phyloP scores from a whole-genome alignment of 2,113 vertebrate species.

The Phaethon lepturus region DNA sequence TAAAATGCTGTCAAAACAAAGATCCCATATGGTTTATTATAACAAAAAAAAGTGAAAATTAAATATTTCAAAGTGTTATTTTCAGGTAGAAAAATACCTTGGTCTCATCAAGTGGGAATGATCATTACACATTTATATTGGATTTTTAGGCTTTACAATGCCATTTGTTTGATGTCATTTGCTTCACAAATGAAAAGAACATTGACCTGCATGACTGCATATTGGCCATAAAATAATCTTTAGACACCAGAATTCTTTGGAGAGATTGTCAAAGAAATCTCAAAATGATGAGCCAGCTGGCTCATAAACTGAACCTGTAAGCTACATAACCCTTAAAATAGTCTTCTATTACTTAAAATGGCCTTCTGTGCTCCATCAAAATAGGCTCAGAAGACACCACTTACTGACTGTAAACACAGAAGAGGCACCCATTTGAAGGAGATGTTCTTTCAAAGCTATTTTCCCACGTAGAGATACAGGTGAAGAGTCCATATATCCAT shows the following conservation, averaged over 20 bases:
- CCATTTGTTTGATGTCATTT: constrained; percentile 60
- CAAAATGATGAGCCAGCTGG: not conserved
- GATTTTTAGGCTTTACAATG: constrained; percentile 56
- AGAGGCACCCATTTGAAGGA: not conserved
- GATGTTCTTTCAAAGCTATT: not conserved
- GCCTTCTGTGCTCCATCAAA: not conserved
- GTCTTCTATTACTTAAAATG: not conserved
- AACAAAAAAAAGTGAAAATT: not conserved
- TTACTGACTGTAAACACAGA: not conserved
- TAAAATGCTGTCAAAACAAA: not conserved
- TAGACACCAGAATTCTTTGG: not conserved
- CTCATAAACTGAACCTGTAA: not conserved
- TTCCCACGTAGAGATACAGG: not conserved
- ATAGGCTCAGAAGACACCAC: not conserved
- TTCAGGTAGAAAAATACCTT: not conserved
- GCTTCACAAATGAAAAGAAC: constrained; percentile 64
- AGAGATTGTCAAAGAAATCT: constrained; percentile 16
- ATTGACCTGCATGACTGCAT: constrained; percentile 47
- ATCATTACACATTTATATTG: constrained; percentile 16
- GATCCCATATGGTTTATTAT: not conserved
- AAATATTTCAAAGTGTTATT: not conserved
- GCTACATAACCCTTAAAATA: not conserved
- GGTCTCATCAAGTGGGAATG: constrained; percentile 33
- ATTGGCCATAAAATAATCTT: constrained; percentile 62
- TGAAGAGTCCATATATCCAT: not conserved